Conservation (phyloP, 2,797 vertebrate species). For the Lutjanus campechanus region DNA sequence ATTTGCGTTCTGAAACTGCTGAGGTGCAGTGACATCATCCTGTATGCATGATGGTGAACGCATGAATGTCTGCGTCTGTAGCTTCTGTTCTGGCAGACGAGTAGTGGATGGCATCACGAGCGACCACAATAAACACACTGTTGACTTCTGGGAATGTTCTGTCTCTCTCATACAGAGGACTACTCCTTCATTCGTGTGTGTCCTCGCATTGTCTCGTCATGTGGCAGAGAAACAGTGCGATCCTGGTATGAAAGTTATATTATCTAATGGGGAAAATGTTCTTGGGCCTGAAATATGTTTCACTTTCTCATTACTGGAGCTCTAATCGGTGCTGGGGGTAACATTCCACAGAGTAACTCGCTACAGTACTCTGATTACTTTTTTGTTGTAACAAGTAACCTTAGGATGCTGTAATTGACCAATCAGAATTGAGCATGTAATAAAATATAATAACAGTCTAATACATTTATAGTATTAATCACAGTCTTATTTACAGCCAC, state of each 20-base stretch:
- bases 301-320: too few relatives aligned
- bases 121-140: constrained; percentile 43
- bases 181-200: constrained; percentile 2
- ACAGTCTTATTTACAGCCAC: too few relatives aligned
- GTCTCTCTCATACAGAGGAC: constrained; percentile 4
- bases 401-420: too few relatives aligned
- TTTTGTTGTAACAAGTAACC: too few relatives aligned
- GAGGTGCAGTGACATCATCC: background rate
- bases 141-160: constrained; percentile 31
- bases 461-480: too few relatives aligned
- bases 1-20: background rate
- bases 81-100: constrained; percentile 6
- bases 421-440: too few relatives aligned
- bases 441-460: too few relatives aligned
- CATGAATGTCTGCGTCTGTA: background rate
- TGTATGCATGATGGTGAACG: background rate
- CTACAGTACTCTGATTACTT: too few relatives aligned
- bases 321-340: too few relatives aligned
- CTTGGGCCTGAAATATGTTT: too few relatives aligned
- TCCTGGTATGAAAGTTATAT: background rate
- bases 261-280: background rate
- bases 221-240: background rate
- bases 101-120: background rate
- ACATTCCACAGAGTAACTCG: too few relatives aligned
- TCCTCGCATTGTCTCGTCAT: background rate